Conservation (phyloP, 1,140 invertebrate species). For the Eurytemora carolleeae region DNA sequence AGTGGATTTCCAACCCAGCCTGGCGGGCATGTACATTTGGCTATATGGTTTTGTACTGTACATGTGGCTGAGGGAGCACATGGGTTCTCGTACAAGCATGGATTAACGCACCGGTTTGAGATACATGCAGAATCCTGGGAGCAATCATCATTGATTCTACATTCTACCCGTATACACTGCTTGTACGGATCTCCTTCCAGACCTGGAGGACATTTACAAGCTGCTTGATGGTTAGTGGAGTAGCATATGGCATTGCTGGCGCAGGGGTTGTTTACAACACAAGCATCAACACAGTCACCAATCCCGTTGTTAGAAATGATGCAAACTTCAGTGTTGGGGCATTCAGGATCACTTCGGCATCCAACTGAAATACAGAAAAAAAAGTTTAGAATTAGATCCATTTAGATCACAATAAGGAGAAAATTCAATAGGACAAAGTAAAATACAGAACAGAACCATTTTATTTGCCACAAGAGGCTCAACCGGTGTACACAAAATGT, state of each 20-base stretch:
- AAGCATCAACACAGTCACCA: conserved; percentile 63
- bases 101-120: conserved; percentile 21
- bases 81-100: conserved; percentile 21
- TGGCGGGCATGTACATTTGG: conserved; percentile 23
- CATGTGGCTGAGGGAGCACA: conserved; percentile 25
- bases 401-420: no score
- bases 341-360: conserved; percentile 54
- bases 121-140: conserved; percentile 22
- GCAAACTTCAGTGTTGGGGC: conserved; percentile 43
- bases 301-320: conserved; percentile 40
- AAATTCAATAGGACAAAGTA: no score
- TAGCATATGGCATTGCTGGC: conserved; percentile 59
- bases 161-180: conserved; percentile 20
- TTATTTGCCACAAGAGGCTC: no score
- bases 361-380: conserved; percentile 35
- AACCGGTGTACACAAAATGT: no score
- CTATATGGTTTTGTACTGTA: conserved; percentile 21
- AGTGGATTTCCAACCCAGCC: conserved; percentile 22
- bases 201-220: conserved; percentile 22
- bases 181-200: conserved; percentile 22
- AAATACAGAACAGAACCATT: no score
- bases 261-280: conserved; percentile 51
- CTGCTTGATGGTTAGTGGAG: conserved; percentile 24
- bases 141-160: conserved; percentile 22
- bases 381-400: conserved; percentile 2